Conservation (phyloP, 2,113 vertebrate species). For the Myotis yumanensis region DNA sequence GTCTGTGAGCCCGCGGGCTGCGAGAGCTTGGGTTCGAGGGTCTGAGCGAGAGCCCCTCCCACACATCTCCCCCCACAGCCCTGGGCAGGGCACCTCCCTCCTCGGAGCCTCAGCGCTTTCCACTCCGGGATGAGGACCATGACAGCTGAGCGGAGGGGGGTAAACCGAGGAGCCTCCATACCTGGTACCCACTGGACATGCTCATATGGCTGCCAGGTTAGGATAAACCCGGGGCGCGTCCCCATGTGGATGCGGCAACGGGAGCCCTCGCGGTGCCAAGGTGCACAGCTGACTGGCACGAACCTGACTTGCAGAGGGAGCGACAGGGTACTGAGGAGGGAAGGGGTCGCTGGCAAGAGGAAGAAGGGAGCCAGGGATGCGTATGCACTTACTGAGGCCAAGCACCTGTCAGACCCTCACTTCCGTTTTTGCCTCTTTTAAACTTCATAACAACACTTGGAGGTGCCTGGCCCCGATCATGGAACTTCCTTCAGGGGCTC, state of each 20-base stretch:
- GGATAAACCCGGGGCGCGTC: background rate
- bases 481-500: background rate
- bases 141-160: background rate
- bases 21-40: background rate
- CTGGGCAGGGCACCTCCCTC: background rate
- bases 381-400: background rate
- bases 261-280: background rate
- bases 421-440: background rate
- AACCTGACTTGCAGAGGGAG: background rate
- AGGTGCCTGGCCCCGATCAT: background rate
- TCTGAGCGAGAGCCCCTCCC: background rate
- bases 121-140: background rate
- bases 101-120: background rate
- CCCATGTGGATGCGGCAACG: too few species aligned
- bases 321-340: background rate
- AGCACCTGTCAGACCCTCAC: background rate
- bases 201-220: background rate
- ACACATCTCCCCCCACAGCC: background rate
- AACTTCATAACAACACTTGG: background rate
- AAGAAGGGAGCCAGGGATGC: background rate
- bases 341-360: background rate
- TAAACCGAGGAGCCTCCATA: background rate
- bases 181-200: background rate
- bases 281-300: background rate
- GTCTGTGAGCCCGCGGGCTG: background rate